Conservation (phyloP, 2,888 invertebrate species). For the Oxyteleia sp. region DNA sequence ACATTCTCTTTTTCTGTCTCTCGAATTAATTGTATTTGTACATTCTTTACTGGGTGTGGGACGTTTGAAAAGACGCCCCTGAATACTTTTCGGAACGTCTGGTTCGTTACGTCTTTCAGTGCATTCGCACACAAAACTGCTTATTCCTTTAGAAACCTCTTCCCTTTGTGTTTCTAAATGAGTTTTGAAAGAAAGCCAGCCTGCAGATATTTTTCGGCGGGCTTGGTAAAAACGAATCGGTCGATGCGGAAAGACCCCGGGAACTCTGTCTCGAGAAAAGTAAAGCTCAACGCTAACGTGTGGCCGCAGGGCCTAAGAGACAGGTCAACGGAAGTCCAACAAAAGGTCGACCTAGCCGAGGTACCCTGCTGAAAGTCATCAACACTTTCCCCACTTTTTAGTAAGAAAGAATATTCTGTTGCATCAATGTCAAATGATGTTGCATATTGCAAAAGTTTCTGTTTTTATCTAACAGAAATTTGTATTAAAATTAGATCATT, state of each 20-base stretch:
- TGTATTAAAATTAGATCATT: no score
- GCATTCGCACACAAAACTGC: slow-evolving; percentile 30
- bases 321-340: slow-evolving; percentile 57
- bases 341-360: slow-evolving; percentile 30
- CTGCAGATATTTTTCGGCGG: slow-evolving; percentile 49
- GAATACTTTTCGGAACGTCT: slow-evolving; percentile 17
- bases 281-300: slow-evolving; percentile 46
- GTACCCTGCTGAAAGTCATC: slow-evolving; percentile 27
- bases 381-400: slow-evolving; percentile 12
- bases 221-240: slow-evolving; percentile 1
- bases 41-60: slow-evolving; percentile 6
- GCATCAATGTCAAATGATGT: slow-evolving; percentile 10
- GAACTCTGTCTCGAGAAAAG: slow-evolving; percentile 33
- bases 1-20: no score
- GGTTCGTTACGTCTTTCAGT: slow-evolving; percentile 27
- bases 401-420: slow-evolving; percentile 1
- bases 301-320: slow-evolving; percentile 31
- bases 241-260: slow-evolving; percentile 17
- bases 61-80: slow-evolving; percentile 24
- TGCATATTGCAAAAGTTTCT: no score
- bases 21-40: slow-evolving; percentile 1
- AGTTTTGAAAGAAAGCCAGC: slow-evolving; percentile 50
- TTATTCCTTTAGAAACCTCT: slow-evolving; percentile 31
- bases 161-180: slow-evolving; percentile 46
- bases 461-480: no score